Evolutionary conservation across 2,113 vertebrate genomes (phyloP).

Genomic region (Sinocyclocheilus anshuiensis): DNA sequence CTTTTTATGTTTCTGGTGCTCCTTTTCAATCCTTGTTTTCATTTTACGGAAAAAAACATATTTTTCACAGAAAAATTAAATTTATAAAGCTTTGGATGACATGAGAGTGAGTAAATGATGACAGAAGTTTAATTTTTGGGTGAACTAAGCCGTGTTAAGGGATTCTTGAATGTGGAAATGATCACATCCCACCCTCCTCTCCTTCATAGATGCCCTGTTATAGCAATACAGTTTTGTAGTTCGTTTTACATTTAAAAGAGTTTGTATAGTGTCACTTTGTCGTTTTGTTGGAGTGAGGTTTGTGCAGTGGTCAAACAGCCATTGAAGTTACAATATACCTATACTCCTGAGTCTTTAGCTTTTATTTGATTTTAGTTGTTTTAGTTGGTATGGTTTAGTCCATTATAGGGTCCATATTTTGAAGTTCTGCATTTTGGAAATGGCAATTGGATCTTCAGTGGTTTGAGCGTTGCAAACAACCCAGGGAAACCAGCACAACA

Average conservation of each 20-base stretch:
- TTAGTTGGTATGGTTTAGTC: neutral
- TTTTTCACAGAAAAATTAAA: neutral
- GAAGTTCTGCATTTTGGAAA: neutral
- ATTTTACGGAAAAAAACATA: neutral
- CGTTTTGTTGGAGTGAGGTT: neutral
- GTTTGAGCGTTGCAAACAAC: neutral
- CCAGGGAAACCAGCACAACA: neutral
- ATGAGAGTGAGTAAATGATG: neutral
- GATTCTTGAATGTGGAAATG: neutral
- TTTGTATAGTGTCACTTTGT: neutral
- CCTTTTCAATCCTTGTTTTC: neutral
- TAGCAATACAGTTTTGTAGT: neutral
- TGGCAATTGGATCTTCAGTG: neutral
- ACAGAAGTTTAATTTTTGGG: neutral
- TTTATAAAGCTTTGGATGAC: neutral
- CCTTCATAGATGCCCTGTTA: neutral
- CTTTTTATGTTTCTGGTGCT: too few relatives aligned
- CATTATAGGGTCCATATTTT: neutral
- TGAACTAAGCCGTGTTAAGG: neutral
- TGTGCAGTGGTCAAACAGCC: slow-evolving; percentile 37
- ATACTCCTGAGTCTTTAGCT: neutral
- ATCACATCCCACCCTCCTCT: neutral
- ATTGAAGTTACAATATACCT: slow-evolving; percentile 12
- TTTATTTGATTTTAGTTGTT: neutral
- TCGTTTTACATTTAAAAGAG: neutral